Percentiles rank a stretch among this genome's conserved stretches.
Conservation (phyloP, 1,140 invertebrate genomes). For the Phocides pigmalion region DNA sequence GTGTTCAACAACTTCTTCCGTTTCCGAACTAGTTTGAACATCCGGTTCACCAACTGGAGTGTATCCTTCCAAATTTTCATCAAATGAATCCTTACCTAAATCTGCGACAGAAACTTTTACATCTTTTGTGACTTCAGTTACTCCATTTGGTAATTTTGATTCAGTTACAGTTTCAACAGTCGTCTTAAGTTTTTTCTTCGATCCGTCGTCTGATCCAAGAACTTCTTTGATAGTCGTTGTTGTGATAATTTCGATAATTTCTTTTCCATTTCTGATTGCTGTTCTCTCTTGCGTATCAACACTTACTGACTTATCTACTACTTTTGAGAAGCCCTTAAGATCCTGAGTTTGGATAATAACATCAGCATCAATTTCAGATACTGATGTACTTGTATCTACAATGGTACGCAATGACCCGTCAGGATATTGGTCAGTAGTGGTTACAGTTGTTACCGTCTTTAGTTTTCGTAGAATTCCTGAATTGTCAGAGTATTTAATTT, state of each 20-base stretch:
- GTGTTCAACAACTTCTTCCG: slow-evolving; percentile 61
- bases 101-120: slow-evolving; percentile 74
- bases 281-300: slow-evolving; percentile 66
- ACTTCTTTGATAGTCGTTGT: slow-evolving; percentile 77
- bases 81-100: slow-evolving; percentile 57
- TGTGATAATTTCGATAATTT: slow-evolving; percentile 71
- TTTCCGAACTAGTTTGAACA: slow-evolving; percentile 51
- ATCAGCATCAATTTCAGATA: slow-evolving; percentile 55
- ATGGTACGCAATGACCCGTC: slow-evolving; percentile 65
- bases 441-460: slow-evolving; percentile 62
- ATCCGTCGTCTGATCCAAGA: slow-evolving; percentile 53
- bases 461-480: slow-evolving; percentile 54
- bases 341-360: slow-evolving; percentile 40
- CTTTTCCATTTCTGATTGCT: slow-evolving; percentile 61
- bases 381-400: slow-evolving; percentile 57
- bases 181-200: slow-evolving; percentile 72
- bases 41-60: slow-evolving; percentile 60
- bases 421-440: slow-evolving; percentile 67
- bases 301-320: slow-evolving; percentile 65
- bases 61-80: slow-evolving; percentile 70
- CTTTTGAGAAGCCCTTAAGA: slow-evolving; percentile 47
- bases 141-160: slow-evolving; percentile 69
- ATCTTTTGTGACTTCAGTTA: slow-evolving; percentile 73
- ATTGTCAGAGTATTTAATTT: slow-evolving; percentile 57
- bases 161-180: slow-evolving; percentile 72